phyloP scores from a whole-genome alignment of 2,888 invertebrate genomes.

The Mimumesa dahlbomi region DNA sequence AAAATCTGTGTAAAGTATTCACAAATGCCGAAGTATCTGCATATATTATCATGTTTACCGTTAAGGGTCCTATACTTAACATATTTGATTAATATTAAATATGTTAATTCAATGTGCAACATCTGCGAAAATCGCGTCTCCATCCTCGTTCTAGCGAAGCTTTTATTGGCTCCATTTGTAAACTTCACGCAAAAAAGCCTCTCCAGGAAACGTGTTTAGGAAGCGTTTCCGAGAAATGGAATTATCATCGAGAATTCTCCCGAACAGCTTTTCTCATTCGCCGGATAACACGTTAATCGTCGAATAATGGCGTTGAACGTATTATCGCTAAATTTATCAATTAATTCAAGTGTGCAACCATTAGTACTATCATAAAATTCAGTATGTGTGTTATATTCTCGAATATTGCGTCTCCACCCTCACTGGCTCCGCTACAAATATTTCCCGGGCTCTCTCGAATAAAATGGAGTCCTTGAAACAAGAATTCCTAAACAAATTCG shows the following conservation, averaged over 20 bases:
- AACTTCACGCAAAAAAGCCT: too few relatives aligned
- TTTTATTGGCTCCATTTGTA: background rate
- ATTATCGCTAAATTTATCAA: slow-evolving; percentile 23
- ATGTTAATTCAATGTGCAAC: background rate
- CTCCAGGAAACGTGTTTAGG: slow-evolving; percentile 14
- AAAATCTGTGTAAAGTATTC: slow-evolving; percentile 20
- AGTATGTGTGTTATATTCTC: slow-evolving; percentile 39
- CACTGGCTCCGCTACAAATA: too few relatives aligned
- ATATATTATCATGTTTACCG: background rate
- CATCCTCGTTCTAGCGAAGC: slow-evolving; percentile 33
- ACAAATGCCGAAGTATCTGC: too few relatives aligned
- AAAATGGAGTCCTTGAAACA: too few relatives aligned
- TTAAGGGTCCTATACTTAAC: background rate
- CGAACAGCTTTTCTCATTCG: too few relatives aligned
- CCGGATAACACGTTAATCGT: slow-evolving; percentile 21
- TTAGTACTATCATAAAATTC: slow-evolving; percentile 44
- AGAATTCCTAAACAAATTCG: too few relatives aligned
- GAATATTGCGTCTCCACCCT: slow-evolving; percentile 13
- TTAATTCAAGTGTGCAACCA: slow-evolving; percentile 42
- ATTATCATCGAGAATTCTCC: slow-evolving; percentile 15
- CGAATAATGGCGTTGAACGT: slow-evolving; percentile 1
- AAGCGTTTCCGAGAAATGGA: slow-evolving; percentile 19
- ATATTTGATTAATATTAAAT: background rate
- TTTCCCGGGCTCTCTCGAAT: too few relatives aligned
- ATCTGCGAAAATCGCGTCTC: background rate